phyloP scores from a whole-genome alignment of 2,888 invertebrate species.

The Hipparchia semele region DNA sequence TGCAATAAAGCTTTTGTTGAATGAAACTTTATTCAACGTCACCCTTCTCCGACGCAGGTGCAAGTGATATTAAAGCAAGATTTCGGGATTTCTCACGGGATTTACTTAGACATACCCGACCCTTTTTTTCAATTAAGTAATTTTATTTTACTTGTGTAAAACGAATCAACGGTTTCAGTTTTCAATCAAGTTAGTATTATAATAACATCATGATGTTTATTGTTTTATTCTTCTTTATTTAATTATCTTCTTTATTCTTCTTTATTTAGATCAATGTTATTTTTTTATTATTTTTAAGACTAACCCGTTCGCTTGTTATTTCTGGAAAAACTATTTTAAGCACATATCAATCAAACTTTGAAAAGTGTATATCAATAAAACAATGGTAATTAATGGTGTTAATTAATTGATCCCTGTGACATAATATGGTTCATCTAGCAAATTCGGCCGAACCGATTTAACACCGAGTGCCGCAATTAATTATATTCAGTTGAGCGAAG shows the following conservation, averaged over 20 bases:
- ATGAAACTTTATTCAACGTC: conserved; percentile 32
- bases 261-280: too few relatives aligned
- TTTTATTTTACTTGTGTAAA: conserved; percentile 5
- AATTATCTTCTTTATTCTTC: neutral
- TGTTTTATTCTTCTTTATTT: too few relatives aligned
- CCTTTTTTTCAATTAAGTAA: conserved; percentile 12
- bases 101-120: conserved; percentile 20
- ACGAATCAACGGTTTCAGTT: neutral
- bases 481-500: conserved; percentile 50
- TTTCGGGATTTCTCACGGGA: conserved; percentile 42
- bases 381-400: neutral
- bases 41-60: conserved; percentile 40
- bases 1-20: conserved; percentile 30
- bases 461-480: conserved; percentile 44
- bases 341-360: too few relatives aligned
- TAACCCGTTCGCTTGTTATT: neutral
- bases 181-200: neutral
- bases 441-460: conserved; percentile 22
- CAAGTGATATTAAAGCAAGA: conserved; percentile 38
- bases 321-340: neutral
- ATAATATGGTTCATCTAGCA: conserved; percentile 21
- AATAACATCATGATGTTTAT: too few relatives aligned
- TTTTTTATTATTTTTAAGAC: too few relatives aligned
- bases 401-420: conserved; percentile 20
- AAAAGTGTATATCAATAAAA: neutral